Percentiles rank a stretch among this genome's conserved stretches.
These are phyloP conservation scores for Drosophila tani DNA, from an alignment of 1,140 invertebrate species.

Conservation along the genomic window DNA sequence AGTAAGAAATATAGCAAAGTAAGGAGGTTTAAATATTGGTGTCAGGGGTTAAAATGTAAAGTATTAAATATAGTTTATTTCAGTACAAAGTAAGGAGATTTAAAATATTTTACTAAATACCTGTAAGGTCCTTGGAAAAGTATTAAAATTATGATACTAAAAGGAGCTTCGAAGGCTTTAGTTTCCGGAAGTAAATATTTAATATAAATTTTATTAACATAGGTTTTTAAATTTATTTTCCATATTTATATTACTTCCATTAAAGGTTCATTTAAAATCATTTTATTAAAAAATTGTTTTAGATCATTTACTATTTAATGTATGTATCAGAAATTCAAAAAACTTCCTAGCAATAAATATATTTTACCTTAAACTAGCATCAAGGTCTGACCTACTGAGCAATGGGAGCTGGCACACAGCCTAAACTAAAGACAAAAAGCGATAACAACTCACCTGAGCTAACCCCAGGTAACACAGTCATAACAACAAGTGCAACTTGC, in stretches of 20 bases:
- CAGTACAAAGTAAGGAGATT: background rate
- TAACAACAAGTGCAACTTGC: conserved; percentile 37
- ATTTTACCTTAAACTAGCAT: no score
- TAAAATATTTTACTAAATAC: background rate
- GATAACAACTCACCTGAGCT: conserved; percentile 21
- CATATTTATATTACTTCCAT: background rate
- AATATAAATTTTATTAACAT: no score
- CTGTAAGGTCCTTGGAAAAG: background rate
- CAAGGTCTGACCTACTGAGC: conserved; percentile 40
- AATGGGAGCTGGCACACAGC: conserved; percentile 29
- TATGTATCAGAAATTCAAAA: background rate
- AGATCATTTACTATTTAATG: no score
- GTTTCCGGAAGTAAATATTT: no score
- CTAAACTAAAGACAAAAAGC: conserved; percentile 1
- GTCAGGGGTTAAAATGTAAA: no score
- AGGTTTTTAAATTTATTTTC: no score
- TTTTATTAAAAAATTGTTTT: background rate
- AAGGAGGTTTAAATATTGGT: no score
- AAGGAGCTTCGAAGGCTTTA: no score
- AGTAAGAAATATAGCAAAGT: no score
- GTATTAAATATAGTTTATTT: no score
- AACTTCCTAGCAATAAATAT: background rate
- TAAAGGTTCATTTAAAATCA: background rate
- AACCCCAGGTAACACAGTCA: conserved; percentile 36
- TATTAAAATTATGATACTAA: no score